Percentiles rank a stretch among this genome's conserved stretches.
phyloP scores from a whole-genome alignment of 2,888 invertebrate genomes.

The Philereme transversata region DNA sequence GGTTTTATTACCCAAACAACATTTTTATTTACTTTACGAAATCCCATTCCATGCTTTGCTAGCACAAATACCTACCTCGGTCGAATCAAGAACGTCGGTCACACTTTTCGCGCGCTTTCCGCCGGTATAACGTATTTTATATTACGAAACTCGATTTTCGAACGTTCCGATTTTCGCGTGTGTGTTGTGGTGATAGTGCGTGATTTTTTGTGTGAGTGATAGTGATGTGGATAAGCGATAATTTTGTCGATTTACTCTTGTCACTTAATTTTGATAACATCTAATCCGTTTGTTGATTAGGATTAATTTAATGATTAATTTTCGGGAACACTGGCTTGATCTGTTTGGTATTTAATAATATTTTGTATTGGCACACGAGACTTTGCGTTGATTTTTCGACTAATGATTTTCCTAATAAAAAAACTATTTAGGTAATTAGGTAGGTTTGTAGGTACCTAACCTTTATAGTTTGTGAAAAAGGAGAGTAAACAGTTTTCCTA shows the following conservation, averaged over 20 bases:
- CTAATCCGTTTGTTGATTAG: neutral
- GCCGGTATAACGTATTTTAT: slow-evolving; percentile 36
- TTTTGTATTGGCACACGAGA: neutral
- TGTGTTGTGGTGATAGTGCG: neutral
- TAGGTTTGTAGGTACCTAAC: no score
- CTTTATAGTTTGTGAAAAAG: no score
- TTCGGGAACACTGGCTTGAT: neutral
- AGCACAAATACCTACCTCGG: slow-evolving; percentile 19
- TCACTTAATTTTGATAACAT: neutral
- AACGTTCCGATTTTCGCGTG: slow-evolving; percentile 5
- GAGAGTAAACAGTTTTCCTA: no score
- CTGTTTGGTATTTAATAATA: neutral
- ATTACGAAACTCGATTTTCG: slow-evolving; percentile 19
- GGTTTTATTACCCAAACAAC: neutral
- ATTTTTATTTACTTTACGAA: slow-evolving; percentile 4
- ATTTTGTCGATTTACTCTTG: slow-evolving; percentile 4
- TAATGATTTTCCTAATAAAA: neutral
- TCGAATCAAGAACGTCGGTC: slow-evolving; percentile 28
- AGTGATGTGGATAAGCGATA: slow-evolving; percentile 5
- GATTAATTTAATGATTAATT: neutral
- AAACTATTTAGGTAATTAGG: no score
- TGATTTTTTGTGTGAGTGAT: neutral
- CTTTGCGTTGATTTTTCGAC: neutral
- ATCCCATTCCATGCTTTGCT: slow-evolving; percentile 32
- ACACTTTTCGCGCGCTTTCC: slow-evolving; percentile 39